Base-by-base conservation (phyloP, 2,888 invertebrate genomes). In the Stenichneumon culpator region DNA sequence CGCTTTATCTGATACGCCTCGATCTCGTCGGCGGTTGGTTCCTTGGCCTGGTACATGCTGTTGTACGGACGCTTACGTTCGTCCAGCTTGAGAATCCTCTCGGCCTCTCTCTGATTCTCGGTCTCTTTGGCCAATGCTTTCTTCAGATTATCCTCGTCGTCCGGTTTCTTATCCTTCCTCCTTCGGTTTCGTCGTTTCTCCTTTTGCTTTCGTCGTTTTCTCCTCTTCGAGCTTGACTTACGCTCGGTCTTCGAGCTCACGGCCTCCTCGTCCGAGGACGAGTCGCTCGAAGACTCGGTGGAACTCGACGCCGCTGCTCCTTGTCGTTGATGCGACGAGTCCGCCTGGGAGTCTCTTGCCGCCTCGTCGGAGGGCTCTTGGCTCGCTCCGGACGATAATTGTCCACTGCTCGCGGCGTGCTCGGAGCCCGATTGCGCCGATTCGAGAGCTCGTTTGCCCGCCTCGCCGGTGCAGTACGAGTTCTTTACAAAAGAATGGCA, bases 31-130 rank as follows among this genome's bases (percentile, higher is more conserved):
- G 98, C 97, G 0, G 98, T 97, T 0, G 98, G 98, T 84, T 96
- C 97, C 89, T 97, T 97, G 0, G 96, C 96, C 90, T 97, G 97
- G 86, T 95, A 96, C 97, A 97, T 97, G 91, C 98, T 98, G 94
- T 99, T 99, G 94, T 99, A 99, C 0, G 98, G 97, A 3, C 99
- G 95, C 91, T 99, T 98, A 19, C 99, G 95, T 91, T 99, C 99
- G 93, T 99, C 98, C 88, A 97, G 93, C 1, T 96, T 95, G 81
- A 97, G 93, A 1, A 97, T 92, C 87, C 95, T 94, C 0, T 97
- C 96, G 0, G 96, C 97, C 69, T 95, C 95, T 86, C 94, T 95
- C 87, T 95, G 95, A 72, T 95, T 94, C 68, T 95, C 94, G 69
- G 96, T 96, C 93, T 97, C 97, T 89, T 95, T 95, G 87, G 95